A percentile compares a stretch with the other conserved stretches of the same genome.
Conservation (phyloP, 1,140 invertebrate species). For the Brachionus asplanchnoidis region DNA sequence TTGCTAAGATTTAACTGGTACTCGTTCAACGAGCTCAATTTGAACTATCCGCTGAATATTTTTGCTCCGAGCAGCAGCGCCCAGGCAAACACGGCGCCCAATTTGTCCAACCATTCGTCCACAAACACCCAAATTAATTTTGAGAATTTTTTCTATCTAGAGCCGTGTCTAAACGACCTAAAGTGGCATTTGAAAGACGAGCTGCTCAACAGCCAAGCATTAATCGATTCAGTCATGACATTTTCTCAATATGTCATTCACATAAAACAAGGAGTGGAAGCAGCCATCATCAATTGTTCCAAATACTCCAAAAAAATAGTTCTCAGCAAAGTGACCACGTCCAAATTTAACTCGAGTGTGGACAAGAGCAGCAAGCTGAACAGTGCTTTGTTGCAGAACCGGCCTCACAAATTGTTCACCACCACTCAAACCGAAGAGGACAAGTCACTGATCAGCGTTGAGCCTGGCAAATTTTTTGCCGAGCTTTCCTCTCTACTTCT, state of each 20-base stretch:
- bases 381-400: neutral
- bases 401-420: neutral
- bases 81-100: neutral
- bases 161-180: neutral
- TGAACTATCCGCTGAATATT: neutral
- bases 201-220: neutral
- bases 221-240: neutral
- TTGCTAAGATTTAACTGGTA: constrained; percentile 40
- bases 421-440: neutral
- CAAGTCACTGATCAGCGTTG: neutral
- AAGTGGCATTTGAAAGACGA: constrained; percentile 27
- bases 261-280: neutral
- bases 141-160: neutral
- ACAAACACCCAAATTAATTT: constrained; percentile 1
- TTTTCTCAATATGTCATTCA: neutral
- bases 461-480: neutral
- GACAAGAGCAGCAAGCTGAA: neutral
- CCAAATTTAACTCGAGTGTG: neutral
- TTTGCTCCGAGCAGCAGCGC: neutral
- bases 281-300: neutral
- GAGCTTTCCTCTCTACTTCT: neutral
- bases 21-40: constrained; percentile 13
- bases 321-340: neutral
- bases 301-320: neutral
- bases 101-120: neutral